Percentiles rank a stretch among this genome's conserved stretches.
These are phyloP conservation scores for Melinaea marsaeus DNA, from an alignment of 2,888 invertebrate species.

Conservation along the genomic window DNA sequence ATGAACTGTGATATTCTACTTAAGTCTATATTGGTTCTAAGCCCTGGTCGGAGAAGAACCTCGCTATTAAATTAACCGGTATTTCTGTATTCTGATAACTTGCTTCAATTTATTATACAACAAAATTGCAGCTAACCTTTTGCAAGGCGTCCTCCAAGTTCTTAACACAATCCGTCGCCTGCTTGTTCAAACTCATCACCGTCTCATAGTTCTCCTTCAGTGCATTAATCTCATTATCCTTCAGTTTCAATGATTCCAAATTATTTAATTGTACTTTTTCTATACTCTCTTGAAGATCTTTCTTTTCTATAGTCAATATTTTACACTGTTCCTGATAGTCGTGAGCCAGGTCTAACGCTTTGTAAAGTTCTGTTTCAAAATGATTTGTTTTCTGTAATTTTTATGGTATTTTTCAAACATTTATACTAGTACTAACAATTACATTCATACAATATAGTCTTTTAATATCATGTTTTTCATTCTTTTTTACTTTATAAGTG, in stretches of 20 bases:
- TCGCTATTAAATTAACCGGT: no score
- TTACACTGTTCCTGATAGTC: constrained; percentile 82
- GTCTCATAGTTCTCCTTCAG: constrained; percentile 73
- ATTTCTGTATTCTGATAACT: no score
- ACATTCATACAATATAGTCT: not conserved
- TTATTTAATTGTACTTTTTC: constrained; percentile 50
- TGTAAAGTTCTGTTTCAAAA: constrained; percentile 84
- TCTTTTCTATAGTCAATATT: constrained; percentile 71
- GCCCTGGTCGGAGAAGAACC: no score
- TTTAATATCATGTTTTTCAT: no score
- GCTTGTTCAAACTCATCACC: constrained; percentile 73
- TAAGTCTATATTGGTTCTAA: no score
- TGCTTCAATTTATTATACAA: not conserved
- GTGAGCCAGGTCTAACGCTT: constrained; percentile 82
- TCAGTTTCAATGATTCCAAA: constrained; percentile 46
- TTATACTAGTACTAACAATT: constrained; percentile 8
- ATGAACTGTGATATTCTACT: no score
- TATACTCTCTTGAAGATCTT: constrained; percentile 55
- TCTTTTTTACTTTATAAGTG: no score
- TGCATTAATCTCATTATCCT: constrained; percentile 61
- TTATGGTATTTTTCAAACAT: no score
- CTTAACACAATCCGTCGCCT: constrained; percentile 79
- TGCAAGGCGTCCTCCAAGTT: constrained; percentile 76
- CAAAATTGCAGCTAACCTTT: constrained; percentile 54
- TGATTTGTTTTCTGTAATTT: constrained; percentile 71